Evolutionary conservation across 2,113 vertebrate genomes (phyloP), one percentile per base, ranked within the genome.

Genomic region (Melanostigma gelatinosum): DNA sequence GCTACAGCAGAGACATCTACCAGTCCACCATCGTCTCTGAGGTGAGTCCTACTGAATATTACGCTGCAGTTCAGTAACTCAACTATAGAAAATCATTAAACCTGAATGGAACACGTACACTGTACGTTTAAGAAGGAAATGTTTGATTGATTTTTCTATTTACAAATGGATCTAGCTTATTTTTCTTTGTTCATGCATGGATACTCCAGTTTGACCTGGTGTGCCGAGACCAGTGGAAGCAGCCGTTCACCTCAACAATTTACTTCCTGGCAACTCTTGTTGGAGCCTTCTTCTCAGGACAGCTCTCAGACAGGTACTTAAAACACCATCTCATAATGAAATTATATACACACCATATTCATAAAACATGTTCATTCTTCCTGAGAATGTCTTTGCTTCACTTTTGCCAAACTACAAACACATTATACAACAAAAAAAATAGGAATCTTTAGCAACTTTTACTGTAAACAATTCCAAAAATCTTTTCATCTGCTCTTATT

Each of bases 271-370:
- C 97, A 2, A 94, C 96, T 74, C 88, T 98, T 60, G 0, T 94
- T 12, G 97, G 97, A 83, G 96, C 96, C 13, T 96, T 97, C 83
- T 9, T 96, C 61, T 96, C 96, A 0, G 97, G 97, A 74, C 96
- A 96, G 82, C 91, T 98, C 20, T 97, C 97, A 87, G 97, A 98
- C 96, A 97, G 94, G 97, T 97, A 96, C 18, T 36, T 2, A 74
- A 27, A 69, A 55, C 52, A 40, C 8, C 3, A 38, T 1, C 9
- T 79, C 32, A 13, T 5, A 34, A 34, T 18, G 2, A 29, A 46
- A 11, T 29, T 3, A 20, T 20, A 8, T 1, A 29, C 42, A 20
- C 4, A 16, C 5, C 7, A 22, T 22, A 9, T n/a, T 52, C 29
- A 4, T 68, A 29, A 20, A n/a, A n/a, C n/a, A n/a, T n/a, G n/a